Conservation (phyloP, 2,888 invertebrate species). For the Dorcus parallelipipedus region DNA sequence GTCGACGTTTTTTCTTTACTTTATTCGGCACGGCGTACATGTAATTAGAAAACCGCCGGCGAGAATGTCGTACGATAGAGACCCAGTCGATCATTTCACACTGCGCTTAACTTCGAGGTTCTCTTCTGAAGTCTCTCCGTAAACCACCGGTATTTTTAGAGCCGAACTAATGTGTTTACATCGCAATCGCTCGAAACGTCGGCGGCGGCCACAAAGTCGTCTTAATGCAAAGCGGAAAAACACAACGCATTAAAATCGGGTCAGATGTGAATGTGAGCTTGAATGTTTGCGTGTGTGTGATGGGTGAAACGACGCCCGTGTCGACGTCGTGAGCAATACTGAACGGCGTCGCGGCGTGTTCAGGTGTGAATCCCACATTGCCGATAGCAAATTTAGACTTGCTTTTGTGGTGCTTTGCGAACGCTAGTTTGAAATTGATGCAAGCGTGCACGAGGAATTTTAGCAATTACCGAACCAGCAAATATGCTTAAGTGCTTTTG, state of each 20-base stretch:
- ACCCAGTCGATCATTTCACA: constrained; percentile 71
- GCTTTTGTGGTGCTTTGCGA: not conserved
- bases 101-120: not conserved
- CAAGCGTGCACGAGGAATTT: not conserved
- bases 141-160: not conserved
- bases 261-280: not conserved
- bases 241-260: too few relatives aligned
- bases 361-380: constrained; percentile 26
- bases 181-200: not conserved
- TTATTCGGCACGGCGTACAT: constrained; percentile 64
- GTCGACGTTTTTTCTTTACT: constrained; percentile 58
- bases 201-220: not conserved
- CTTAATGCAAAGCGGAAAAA: not conserved
- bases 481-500: not conserved
- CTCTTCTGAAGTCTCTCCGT: not conserved
- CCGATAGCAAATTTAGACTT: constrained; percentile 27
- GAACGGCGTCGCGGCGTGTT: constrained; percentile 24
- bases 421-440: not conserved
- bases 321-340: constrained; percentile 27
- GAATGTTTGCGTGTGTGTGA: not conserved
- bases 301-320: constrained; percentile 3
- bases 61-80: constrained; percentile 69
- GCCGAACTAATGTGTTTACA: not conserved
- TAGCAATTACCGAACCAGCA: not conserved
- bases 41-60: constrained; percentile 68